Percentiles rank a stretch among this genome's conserved stretches.
Evolutionary conservation across 1,140 invertebrate species (phyloP).

Genomic region (Sweltsa coloradensis): DNA sequence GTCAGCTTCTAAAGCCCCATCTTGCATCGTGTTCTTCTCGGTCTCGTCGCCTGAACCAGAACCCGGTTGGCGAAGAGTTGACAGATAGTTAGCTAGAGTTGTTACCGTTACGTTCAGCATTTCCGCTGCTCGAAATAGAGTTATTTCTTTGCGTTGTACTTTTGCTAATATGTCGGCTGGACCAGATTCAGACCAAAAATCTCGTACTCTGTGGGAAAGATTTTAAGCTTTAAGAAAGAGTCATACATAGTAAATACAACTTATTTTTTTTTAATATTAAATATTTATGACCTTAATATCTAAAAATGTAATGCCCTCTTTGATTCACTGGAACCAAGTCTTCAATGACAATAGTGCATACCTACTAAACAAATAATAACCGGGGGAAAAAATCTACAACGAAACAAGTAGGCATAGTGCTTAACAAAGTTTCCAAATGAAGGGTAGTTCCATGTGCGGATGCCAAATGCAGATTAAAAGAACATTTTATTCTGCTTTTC

Average conservation of each 20-base stretch:
- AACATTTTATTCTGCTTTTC: too few species aligned
- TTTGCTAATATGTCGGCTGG: conserved; percentile 55
- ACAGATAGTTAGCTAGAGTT: conserved; percentile 54
- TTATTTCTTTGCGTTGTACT: conserved; percentile 55
- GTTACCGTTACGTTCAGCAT: conserved; percentile 59
- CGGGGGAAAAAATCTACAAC: too few species aligned
- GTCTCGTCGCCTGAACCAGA: conserved; percentile 11
- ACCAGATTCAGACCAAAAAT: conserved; percentile 62
- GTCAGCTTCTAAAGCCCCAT: conserved; percentile 1
- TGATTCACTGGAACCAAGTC: too few species aligned
- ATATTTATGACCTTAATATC: too few species aligned
- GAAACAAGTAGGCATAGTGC: too few species aligned
- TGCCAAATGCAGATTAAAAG: too few species aligned
- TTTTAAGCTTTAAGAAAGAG: conserved; percentile 2
- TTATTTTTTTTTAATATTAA: too few species aligned
- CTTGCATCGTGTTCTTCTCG: conserved; percentile 4
- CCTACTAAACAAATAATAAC: too few species aligned
- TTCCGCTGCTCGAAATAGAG: conserved; percentile 53
- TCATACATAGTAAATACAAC: neutral
- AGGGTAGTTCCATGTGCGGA: too few species aligned
- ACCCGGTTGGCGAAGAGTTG: conserved; percentile 34
- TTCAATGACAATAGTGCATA: too few species aligned
- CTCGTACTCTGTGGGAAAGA: conserved; percentile 44
- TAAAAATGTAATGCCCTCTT: too few species aligned
- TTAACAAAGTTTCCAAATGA: too few species aligned